Evolutionary conservation across 2,888 invertebrate species (phyloP), one percentile per base, ranked within the genome.

Genomic region (Patella caerulea): DNA sequence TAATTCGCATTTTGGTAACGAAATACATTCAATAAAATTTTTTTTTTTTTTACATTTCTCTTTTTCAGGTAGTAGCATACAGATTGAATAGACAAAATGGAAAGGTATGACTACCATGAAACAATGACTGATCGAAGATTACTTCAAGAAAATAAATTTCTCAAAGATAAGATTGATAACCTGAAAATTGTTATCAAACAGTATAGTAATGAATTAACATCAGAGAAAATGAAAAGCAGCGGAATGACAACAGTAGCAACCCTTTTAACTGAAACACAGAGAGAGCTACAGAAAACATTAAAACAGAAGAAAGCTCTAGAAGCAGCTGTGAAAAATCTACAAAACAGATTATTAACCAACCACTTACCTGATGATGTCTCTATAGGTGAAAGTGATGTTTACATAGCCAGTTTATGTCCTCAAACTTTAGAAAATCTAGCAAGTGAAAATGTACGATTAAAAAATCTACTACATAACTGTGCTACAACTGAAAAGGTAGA

Each of bases 211-310:
- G 86, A 87, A 70, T 73, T 87, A 19, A 83, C 87, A 14, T 76
- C 83, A 0, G 81, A 85, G 45, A 87, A 86, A 77, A 82, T 85
- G 7, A 79, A 86, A 19, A 85, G 85, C 59, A 86, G 86, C 54
- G 88, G 88, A 1, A 85, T 87, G 17, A 87, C 87, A 71, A 88
- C 88, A 19, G 85, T 88, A 7, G 85, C 86, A 11, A 83, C 83
- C 75, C 82, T 88, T 19, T 75, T 88, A 73, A 85, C 86, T 55
- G 88, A 88, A 76, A 77, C 87, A 0, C 84, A 85, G 73, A 85
- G 85, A 74, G 87, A 88, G 78, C 83, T 83, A 52, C 72, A 80
- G 1, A 74, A 71, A 11, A 79, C 87, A n/a, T 81, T 83, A 71
- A 86, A 82, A 71, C 86, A 85, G 77, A 79, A 78, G 19, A 79